phyloP scores from a whole-genome alignment of 2,113 vertebrate species.

The Phalacrocorax aristotelis region DNA sequence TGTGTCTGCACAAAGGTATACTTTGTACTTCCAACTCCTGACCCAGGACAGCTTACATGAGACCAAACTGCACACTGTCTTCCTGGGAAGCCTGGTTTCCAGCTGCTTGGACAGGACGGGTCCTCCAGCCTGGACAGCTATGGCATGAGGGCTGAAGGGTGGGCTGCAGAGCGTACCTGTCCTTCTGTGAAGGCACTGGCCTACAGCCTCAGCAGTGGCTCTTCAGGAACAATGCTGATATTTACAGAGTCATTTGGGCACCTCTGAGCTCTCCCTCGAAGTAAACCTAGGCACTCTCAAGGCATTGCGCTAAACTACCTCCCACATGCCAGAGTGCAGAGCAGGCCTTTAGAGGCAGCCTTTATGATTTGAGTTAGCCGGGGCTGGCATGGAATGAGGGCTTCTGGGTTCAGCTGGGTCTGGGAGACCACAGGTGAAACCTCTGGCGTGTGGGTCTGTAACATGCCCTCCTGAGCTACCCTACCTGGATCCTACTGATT shows the following conservation, averaged over 20 bases:
- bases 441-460: not conserved
- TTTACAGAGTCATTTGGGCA: not conserved
- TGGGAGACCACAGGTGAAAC: not conserved
- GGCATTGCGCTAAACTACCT: not conserved
- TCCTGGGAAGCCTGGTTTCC: not conserved
- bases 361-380: not conserved
- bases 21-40: not conserved
- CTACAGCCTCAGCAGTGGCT: not conserved
- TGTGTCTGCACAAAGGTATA: not conserved
- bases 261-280: not conserved
- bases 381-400: not conserved
- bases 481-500: not conserved
- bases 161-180: not conserved
- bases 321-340: not conserved
- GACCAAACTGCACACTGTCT: not conserved
- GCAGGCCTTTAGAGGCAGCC: not conserved
- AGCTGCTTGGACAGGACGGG: not conserved
- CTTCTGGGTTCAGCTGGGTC: not conserved
- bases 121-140: not conserved
- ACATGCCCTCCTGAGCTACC: not conserved
- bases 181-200: not conserved
- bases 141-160: not conserved
- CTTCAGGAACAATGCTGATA: not conserved
- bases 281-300: not conserved
- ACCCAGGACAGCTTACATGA: not conserved